A percentile compares a stretch with the other conserved stretches of the same genome.
phyloP scores from a whole-genome alignment of 2,797 vertebrate species.

The Eleutherodactylus coqui region DNA sequence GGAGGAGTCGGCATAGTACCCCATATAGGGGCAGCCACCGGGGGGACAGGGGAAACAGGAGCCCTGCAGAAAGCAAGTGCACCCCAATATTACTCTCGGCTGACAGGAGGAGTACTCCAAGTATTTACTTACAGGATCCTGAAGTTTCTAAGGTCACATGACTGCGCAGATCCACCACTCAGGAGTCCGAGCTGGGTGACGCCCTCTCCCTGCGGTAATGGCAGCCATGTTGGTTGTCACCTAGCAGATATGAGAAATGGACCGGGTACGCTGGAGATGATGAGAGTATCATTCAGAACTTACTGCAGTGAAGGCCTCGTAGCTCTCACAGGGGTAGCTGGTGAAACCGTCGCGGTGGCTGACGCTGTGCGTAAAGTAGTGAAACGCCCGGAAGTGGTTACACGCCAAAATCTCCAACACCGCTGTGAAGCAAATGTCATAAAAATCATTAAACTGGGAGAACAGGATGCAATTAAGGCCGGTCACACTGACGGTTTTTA shows the following conservation, averaged over 20 bases:
- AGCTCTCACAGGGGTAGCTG: background rate
- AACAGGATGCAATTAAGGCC: too few relatives aligned
- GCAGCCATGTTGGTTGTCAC: background rate
- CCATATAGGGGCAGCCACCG: background rate
- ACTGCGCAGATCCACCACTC: too few relatives aligned
- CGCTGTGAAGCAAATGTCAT: background rate
- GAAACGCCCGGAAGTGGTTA: slow-evolving; percentile 3
- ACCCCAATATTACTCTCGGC: background rate
- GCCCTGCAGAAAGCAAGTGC: background rate
- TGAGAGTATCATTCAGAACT: too few relatives aligned
- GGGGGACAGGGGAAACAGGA: background rate
- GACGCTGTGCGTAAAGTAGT: slow-evolving; percentile 14
- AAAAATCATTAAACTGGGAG: background rate
- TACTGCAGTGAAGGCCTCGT: background rate
- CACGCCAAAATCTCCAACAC: background rate
- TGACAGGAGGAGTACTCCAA: too few relatives aligned
- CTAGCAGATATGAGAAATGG: background rate
- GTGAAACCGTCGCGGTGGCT: background rate
- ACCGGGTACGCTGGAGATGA: background rate
- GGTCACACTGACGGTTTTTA: background rate
- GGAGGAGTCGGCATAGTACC: background rate
- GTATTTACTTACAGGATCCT: too few relatives aligned
- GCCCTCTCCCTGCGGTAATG: too few relatives aligned
- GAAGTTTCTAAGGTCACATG: too few relatives aligned
- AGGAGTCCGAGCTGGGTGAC: too few relatives aligned